These are phyloP conservation scores for Accipiter virgatus DNA, from an alignment of 2,113 vertebrate species.

Conservation along the genomic window DNA sequence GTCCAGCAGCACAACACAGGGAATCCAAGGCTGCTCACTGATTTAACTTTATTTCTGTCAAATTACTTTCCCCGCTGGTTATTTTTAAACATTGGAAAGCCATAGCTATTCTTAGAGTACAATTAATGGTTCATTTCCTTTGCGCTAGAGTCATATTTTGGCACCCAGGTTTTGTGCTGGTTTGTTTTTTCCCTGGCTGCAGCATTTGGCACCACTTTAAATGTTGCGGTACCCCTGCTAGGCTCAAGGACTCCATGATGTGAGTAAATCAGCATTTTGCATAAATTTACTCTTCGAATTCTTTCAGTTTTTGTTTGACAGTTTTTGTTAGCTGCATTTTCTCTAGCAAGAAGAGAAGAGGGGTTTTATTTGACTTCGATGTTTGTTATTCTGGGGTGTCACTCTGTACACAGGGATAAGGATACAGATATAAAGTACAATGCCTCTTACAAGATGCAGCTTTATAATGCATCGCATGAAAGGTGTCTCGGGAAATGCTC, in stretches of 20 bases:
- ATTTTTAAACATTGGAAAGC: background rate
- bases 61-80: background rate
- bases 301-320: background rate
- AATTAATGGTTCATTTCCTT: background rate
- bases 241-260: background rate
- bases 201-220: background rate
- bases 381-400: background rate
- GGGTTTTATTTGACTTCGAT: background rate
- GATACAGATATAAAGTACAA: background rate
- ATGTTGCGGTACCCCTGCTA: background rate
- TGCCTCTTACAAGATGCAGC: background rate
- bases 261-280: background rate
- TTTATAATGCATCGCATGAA: background rate
- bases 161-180: background rate
- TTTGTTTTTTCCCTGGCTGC: background rate
- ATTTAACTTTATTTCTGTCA: background rate
- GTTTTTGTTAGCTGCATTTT: background rate
- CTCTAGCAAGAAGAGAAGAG: background rate
- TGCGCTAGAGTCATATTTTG: background rate
- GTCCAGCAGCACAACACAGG: background rate
- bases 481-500: background rate
- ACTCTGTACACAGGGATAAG: background rate
- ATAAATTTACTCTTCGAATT: background rate
- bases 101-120: background rate
- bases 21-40: background rate